These are phyloP conservation scores for Metellina segmentata DNA, from an alignment of 2,888 invertebrate species.

Conservation along the genomic window DNA sequence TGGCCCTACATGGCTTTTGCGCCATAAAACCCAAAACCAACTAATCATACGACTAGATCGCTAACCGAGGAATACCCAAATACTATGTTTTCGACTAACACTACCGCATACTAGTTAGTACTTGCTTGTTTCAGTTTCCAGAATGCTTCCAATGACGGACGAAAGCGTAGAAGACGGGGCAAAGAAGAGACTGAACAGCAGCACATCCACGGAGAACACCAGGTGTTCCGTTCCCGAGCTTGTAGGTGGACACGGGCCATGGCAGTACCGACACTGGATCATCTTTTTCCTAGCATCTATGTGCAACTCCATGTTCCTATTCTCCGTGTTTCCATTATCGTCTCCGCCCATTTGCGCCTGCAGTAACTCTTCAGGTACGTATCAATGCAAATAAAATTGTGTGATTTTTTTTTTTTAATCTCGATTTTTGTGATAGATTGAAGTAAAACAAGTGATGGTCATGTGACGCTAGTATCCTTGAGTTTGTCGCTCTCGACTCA, in stretches of 20 bases:
- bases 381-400: neutral
- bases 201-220: neutral
- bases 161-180: neutral
- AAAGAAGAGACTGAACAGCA: slow-evolving; percentile 19
- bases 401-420: neutral
- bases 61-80: no score
- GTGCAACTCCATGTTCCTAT: slow-evolving; percentile 37
- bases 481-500: no score
- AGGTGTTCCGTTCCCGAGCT: slow-evolving; percentile 14
- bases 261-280: slow-evolving; percentile 60
- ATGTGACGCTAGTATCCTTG: no score
- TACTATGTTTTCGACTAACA: no score
- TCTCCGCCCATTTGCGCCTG: slow-evolving; percentile 1
- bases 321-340: slow-evolving; percentile 44
- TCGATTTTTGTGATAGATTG: neutral
- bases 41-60: no score
- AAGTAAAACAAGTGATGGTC: neutral
- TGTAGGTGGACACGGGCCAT: slow-evolving; percentile 59
- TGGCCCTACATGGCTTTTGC: no score
- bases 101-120: no score
- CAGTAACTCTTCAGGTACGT: slow-evolving; percentile 8
- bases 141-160: no score
- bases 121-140: no score
- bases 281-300: slow-evolving; percentile 31
- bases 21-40: no score